Evolutionary conservation across 2,797 vertebrate species (phyloP), one percentile per base, ranked within the genome.

Genomic region (Leucoraja ocellata): DNA sequence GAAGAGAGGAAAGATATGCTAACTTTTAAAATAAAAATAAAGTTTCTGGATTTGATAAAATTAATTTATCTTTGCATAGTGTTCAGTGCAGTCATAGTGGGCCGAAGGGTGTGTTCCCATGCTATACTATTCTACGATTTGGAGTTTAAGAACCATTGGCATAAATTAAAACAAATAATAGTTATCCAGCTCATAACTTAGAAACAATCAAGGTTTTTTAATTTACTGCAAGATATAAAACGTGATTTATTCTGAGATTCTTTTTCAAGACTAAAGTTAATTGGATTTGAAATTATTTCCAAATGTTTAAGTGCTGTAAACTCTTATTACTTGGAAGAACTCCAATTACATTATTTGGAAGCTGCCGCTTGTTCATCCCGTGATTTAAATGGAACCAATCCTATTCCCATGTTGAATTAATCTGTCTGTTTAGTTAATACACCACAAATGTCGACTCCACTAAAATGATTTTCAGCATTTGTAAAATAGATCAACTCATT

Each of bases 351-450:
- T 88, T 58, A 88, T 88, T 65, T n/a, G 61, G 58, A n/a, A 68
- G 28, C 65, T 88, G 18, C 32, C 39, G 7, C 71, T 36, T 21
- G 36, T 90, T 71, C 63, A 68, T 13, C 25, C 14, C 80, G 25
- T 88, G 63, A n/a, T 91, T 68, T 63, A 65, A 39, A 90, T 23
- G 28, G 65, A 90, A 90, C n/a, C 10, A 39, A 36, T 6, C n/a
- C 21, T 90, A 90, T 16, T 71, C 86, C 4, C 36, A 23, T 65
- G 86, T 58, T 90, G 61, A 88, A 63, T 88, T 32, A 88, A 88
- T 88, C 83, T 58, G 81, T 23, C n/a, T n/a, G 63, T 86, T 68
- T 68, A 88, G 28, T 68, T n/a, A 90, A 91, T n/a, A 90, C 13
- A 2, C 6, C 46, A 54, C 8, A 58, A 68, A 61, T 36, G n/a